phyloP scores from a whole-genome alignment of 2,113 vertebrate species.

The Stegostoma tigrinum region DNA sequence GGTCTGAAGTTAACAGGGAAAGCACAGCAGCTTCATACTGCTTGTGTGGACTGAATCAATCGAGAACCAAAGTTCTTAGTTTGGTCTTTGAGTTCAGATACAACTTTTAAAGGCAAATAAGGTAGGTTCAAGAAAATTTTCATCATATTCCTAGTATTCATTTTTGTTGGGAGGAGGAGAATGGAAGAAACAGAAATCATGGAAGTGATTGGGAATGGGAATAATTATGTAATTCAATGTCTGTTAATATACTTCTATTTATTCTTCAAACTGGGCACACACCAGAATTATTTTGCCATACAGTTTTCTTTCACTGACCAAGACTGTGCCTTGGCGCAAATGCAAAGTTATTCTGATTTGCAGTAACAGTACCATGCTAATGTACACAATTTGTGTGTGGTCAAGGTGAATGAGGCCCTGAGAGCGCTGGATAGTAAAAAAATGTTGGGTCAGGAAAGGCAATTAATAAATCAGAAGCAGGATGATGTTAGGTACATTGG shows the following conservation, averaged over 20 bases:
- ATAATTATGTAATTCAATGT: not conserved
- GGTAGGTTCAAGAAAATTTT: not conserved
- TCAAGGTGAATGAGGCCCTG: not conserved
- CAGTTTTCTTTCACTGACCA: not conserved
- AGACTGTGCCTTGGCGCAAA: not conserved
- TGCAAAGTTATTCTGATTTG: not conserved
- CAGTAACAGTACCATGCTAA: not conserved
- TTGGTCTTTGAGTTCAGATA: not conserved
- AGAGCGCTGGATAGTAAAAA: not conserved
- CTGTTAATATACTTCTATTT: not conserved
- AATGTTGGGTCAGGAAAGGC: not conserved
- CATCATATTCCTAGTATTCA: not conserved
- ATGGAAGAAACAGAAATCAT: not conserved
- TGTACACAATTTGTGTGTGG: not conserved
- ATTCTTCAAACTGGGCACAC: not conserved
- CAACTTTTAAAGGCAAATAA: not conserved
- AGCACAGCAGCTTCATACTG: not conserved
- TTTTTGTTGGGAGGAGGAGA: not conserved
- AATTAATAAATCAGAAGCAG: not conserved
- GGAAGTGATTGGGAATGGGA: not conserved
- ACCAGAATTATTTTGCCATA: not conserved
- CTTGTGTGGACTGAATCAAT: not conserved
- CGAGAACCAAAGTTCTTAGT: not conserved
- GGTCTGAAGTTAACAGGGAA: not conserved
- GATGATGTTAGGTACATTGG: not conserved